Conservation (phyloP, 2,797 vertebrate genomes). For the Acipenser transmontanus region DNA sequence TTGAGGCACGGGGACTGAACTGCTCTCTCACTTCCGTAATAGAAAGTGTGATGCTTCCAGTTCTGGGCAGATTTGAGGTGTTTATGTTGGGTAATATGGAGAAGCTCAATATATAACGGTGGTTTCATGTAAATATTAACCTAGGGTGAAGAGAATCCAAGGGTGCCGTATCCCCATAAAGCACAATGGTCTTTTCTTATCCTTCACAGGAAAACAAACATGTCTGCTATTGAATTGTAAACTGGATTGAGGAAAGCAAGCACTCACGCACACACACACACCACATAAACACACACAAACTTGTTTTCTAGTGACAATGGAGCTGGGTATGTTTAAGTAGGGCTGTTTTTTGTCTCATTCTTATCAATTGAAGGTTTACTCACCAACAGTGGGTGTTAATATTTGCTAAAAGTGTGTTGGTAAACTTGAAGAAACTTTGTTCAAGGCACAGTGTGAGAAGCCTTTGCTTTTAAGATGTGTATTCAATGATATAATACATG, state of each 20-base stretch:
- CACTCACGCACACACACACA: background rate
- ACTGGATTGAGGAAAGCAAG: constrained; percentile 21
- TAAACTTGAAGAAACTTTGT: constrained; percentile 25
- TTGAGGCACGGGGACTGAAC: no score
- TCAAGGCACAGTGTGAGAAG: constrained; percentile 18
- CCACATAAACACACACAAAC: constrained; percentile 24
- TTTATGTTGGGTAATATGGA: no score
- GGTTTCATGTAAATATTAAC: no score
- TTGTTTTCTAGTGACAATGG: constrained; percentile 31
- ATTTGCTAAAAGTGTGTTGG: constrained; percentile 28
- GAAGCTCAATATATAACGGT: no score
- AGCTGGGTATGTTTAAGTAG: constrained; percentile 27
- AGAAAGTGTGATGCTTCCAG: no score
- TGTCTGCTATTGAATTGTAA: constrained; percentile 26
- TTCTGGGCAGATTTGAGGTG: no score
- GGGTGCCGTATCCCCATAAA: constrained; percentile 24
- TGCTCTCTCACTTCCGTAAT: no score
- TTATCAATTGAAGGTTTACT: no score
- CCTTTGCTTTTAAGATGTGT: constrained; percentile 22
- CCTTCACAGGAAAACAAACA: constrained; percentile 32
- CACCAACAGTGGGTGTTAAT: constrained; percentile 3
- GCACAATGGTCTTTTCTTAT: constrained; percentile 35
- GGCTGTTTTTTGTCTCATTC: background rate
- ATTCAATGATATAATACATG: no score
- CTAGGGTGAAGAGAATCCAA: background rate